Percentiles rank a stretch among this genome's conserved stretches.
These are phyloP conservation scores for Mellilla xanthometata DNA, from an alignment of 2,888 invertebrate genomes.

Conservation along the genomic window DNA sequence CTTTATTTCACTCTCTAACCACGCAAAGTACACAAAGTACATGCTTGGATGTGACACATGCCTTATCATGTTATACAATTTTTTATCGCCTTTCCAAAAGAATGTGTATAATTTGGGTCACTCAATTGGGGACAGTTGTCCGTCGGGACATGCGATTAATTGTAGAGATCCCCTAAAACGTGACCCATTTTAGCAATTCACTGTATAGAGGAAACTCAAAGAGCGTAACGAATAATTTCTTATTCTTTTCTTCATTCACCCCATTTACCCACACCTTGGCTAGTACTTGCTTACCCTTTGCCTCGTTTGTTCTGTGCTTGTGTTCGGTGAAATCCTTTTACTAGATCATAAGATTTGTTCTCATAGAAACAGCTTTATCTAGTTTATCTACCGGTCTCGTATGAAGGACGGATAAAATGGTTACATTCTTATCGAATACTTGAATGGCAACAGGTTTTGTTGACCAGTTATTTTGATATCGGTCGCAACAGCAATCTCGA, in stretches of 20 bases:
- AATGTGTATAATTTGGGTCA: slow-evolving; percentile 30
- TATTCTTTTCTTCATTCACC: slow-evolving; percentile 31
- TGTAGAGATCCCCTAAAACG: slow-evolving; percentile 30
- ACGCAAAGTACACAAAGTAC: too few relatives aligned
- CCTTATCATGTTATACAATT: not conserved
- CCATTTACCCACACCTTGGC: slow-evolving; percentile 31
- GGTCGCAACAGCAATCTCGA: slow-evolving; percentile 16
- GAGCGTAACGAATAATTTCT: slow-evolving; percentile 28
- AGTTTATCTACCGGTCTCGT: slow-evolving; percentile 45
- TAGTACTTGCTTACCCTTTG: slow-evolving; percentile 42
- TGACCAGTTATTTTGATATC: slow-evolving; percentile 20
- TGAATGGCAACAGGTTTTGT: slow-evolving; percentile 45
- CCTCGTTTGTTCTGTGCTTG: slow-evolving; percentile 39
- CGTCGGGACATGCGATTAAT: slow-evolving; percentile 38
- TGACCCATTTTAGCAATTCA: slow-evolving; percentile 33
- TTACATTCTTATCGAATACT: slow-evolving; percentile 27
- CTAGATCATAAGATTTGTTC: slow-evolving; percentile 43
- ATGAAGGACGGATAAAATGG: slow-evolving; percentile 39
- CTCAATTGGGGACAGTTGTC: slow-evolving; percentile 33
- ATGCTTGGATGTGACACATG: too few relatives aligned
- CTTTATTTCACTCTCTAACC: too few relatives aligned
- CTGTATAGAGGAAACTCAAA: slow-evolving; percentile 19
- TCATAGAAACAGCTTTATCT: slow-evolving; percentile 61
- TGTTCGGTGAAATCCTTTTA: slow-evolving; percentile 47
- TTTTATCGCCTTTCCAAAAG: slow-evolving; percentile 10